phyloP scores from a whole-genome alignment of 2,888 invertebrate species.

The Himalopsyche kuldschensis region DNA sequence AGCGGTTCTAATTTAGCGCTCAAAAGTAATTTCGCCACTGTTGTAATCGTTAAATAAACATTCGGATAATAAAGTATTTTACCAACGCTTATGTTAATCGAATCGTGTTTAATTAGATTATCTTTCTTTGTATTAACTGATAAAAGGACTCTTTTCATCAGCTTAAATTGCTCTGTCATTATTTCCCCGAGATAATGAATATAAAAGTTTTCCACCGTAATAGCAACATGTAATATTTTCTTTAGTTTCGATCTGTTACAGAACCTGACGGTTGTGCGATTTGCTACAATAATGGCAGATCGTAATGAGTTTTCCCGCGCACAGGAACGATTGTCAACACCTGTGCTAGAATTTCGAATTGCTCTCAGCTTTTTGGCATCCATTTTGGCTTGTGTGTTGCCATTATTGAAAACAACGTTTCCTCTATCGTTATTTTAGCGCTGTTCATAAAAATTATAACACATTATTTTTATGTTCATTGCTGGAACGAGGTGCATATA shows the following conservation, averaged over 20 bases:
- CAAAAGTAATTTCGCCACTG: no score
- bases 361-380: neutral
- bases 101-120: neutral
- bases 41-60: no score
- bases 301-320: conserved; percentile 1
- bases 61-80: no score
- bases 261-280: neutral
- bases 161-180: neutral
- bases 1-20: no score
- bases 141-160: neutral
- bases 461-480: neutral
- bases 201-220: neutral
- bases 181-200: neutral
- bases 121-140: neutral
- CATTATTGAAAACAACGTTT: neutral
- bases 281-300: neutral
- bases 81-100: no score
- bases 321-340: conserved; percentile 5
- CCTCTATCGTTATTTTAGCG: neutral
- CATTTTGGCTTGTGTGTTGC: conserved; percentile 5
- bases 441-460: neutral
- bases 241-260: neutral
- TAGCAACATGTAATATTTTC: neutral
- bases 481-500: neutral
- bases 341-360: conserved; percentile 7